Conservation (phyloP, 2,113 vertebrate species). For the Paedocypris sp. region DNA sequence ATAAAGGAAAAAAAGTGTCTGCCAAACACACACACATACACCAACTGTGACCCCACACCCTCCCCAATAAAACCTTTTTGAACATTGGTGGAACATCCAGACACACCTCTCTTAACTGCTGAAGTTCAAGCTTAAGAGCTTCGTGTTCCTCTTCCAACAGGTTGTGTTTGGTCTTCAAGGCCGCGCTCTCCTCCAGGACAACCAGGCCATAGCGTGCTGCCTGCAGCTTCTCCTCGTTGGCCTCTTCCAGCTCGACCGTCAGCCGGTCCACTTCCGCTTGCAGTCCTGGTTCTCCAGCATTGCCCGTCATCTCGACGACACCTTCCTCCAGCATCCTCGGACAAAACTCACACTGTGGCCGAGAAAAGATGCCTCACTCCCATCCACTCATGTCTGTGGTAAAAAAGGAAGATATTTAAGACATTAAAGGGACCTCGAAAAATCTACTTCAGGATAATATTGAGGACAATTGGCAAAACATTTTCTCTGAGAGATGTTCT, state of each 20-base stretch:
- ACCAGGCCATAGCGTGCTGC: slow-evolving; percentile 73
- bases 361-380: neutral
- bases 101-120: slow-evolving; percentile 67
- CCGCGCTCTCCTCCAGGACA: slow-evolving; percentile 69
- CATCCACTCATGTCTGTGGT: neutral
- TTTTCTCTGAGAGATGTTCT: too few relatives aligned
- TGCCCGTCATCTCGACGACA: slow-evolving; percentile 32
- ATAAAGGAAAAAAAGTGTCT: too few relatives aligned
- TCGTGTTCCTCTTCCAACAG: slow-evolving; percentile 71
- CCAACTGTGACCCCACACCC: too few relatives aligned
- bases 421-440: too few relatives aligned
- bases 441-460: too few relatives aligned
- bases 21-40: too few relatives aligned
- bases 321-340: slow-evolving; percentile 24
- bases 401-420: neutral
- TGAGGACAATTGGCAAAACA: neutral
- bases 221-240: slow-evolving; percentile 71
- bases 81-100: neutral
- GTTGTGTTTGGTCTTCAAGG: slow-evolving; percentile 58
- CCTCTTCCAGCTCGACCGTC: slow-evolving; percentile 68
- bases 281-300: slow-evolving; percentile 43
- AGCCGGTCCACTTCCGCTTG: slow-evolving; percentile 62
- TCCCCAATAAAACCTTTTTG: neutral
- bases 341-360: slow-evolving; percentile 38
- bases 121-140: slow-evolving; percentile 56